Conservation (phyloP, 2,113 vertebrate genomes). For the Sphyrna mokarran region DNA sequence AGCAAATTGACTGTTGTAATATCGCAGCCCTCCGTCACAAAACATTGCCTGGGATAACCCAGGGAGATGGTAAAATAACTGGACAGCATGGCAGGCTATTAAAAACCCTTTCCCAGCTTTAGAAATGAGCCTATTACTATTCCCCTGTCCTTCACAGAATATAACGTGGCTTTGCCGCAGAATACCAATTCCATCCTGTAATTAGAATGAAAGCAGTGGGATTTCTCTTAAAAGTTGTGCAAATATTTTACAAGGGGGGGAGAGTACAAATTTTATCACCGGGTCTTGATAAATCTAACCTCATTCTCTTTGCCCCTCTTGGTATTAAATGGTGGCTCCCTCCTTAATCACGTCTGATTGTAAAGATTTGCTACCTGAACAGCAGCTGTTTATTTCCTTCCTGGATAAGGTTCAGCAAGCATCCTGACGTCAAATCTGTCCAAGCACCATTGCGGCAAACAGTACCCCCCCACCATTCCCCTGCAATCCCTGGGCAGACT, state of each 20-base stretch:
- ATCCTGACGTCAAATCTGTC: slow-evolving; percentile 10
- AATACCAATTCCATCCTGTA: slow-evolving; percentile 10
- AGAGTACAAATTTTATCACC: slow-evolving; percentile 25
- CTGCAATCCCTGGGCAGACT: no score
- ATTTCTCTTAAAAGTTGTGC: slow-evolving; percentile 24
- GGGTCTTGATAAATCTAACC: slow-evolving; percentile 30
- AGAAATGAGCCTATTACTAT: neutral
- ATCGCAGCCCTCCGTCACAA: neutral
- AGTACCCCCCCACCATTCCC: neutral
- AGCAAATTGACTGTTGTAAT: neutral
- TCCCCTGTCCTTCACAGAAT: neutral
- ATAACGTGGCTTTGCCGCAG: neutral
- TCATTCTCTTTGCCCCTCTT: slow-evolving; percentile 17
- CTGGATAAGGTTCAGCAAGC: neutral
- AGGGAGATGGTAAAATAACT: slow-evolving; percentile 32
- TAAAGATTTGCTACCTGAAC: slow-evolving; percentile 22
- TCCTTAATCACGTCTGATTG: slow-evolving; percentile 3
- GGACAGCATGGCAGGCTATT: slow-evolving; percentile 13
- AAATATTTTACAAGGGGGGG: slow-evolving; percentile 22
- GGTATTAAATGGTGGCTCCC: slow-evolving; percentile 10
- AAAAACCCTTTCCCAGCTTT: slow-evolving; percentile 9
- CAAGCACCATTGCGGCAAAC: slow-evolving; percentile 18
- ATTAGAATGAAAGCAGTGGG: slow-evolving; percentile 14
- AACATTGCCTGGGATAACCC: neutral
- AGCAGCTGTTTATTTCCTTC: slow-evolving; percentile 34